These are phyloP conservation scores for Sipha flava DNA, from an alignment of 1,140 invertebrate species.

Conservation along the genomic window DNA sequence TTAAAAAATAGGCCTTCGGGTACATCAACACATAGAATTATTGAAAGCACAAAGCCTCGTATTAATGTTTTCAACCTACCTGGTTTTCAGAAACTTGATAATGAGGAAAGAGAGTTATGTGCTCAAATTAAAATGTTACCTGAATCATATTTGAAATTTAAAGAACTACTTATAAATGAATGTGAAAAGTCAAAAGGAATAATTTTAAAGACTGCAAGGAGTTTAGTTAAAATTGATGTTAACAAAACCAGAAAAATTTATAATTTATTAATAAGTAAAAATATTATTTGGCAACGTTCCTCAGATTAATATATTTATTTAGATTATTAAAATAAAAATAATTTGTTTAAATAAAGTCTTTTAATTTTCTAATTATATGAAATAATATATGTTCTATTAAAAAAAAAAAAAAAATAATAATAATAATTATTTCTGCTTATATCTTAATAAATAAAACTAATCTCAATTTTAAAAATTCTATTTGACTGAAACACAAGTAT, in stretches of 20 bases:
- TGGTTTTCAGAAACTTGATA: slow-evolving; percentile 64
- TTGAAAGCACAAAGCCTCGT: slow-evolving; percentile 50
- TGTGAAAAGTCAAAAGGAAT: slow-evolving; percentile 62
- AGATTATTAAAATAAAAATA: not conserved
- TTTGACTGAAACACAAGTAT: too few relatives aligned
- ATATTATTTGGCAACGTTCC: slow-evolving; percentile 34
- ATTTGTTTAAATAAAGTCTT: too few relatives aligned
- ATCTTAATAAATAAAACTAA: too few relatives aligned
- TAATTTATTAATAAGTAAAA: slow-evolving; percentile 64
- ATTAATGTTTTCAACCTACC: slow-evolving; percentile 69
- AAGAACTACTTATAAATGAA: slow-evolving; percentile 61
- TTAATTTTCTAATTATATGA: too few relatives aligned
- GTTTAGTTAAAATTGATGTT: slow-evolving; percentile 82
- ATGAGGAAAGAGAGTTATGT: slow-evolving; percentile 66
- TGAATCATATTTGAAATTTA: slow-evolving; percentile 66
- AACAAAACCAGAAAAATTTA: slow-evolving; percentile 87
- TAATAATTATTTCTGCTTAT: too few relatives aligned
- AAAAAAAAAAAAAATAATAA: too few relatives aligned
- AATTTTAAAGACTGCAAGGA: slow-evolving; percentile 67
- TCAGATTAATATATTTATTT: not conserved
- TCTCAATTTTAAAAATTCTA: too few relatives aligned
- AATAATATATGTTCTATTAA: too few relatives aligned
- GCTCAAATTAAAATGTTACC: slow-evolving; percentile 64
- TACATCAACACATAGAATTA: not conserved
- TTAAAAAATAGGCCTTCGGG: not conserved